Evolutionary conservation across 2,888 invertebrate species (phyloP), one percentile per base, ranked within the genome.

Genomic region (Artemia sinica): DNA sequence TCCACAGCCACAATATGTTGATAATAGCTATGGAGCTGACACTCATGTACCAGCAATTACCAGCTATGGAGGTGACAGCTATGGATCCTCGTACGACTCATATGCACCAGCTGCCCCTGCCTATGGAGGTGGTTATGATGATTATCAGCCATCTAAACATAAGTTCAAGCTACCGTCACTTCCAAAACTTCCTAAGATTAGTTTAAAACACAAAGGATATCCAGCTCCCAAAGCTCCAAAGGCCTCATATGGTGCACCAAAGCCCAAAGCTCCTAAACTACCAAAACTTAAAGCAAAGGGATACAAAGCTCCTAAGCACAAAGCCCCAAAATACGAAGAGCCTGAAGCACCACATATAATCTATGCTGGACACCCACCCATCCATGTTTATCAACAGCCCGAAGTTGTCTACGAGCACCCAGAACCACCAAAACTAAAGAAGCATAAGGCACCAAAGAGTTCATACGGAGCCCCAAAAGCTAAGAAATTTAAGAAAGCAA

Each of bases 321-420:
- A 49, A 58, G 70, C 69, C 13, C 68, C 69, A 67, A 66, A 18
- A 18, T 52, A 70, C 67, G 68, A 68, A 66, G 71, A 67, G 41
- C 68, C 72, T 48, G 72, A 72, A 13, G 71, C 74, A 12, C 76
- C 76, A 5, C 76, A 76, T 67, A 75, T 76, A 14, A 74, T 77
- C 66, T 77, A 77, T 70, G 73, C 75, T 67, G 77, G 77, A 14
- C 76, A 75, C 70, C 76, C 76, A 14, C 77, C 76, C 14, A 76
- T 77, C 67, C 77, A 77, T 69, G 74, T 77, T 12, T 77, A 76
- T 72, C 75, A 75, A 63, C 76, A 76, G 69, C 75, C 75, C 66
- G 58, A 58, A 58, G 58, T 58, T 8, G 58, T 58, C 10, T 58
- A 58, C 18, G 58, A 58, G 18, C 58, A 58, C 8, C 58, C 58